Base-by-base conservation (phyloP, 2,113 vertebrate species). In the Cathartes aura region DNA sequence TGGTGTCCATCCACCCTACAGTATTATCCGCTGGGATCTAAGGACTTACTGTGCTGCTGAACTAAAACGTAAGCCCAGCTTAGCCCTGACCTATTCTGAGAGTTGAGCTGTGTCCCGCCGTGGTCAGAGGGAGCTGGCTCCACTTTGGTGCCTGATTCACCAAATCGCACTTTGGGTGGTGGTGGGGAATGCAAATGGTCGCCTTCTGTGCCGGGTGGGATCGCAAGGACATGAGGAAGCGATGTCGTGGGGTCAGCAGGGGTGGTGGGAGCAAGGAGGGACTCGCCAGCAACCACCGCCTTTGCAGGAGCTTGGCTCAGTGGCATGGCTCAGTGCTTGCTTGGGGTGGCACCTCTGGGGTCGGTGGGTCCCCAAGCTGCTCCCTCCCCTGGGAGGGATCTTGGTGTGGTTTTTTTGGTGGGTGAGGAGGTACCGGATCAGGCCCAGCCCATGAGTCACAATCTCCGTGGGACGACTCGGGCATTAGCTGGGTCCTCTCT, bases 1-100 rank as follows among this genome's bases (percentile, higher is more conserved):
- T 1, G 0, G 13, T 50, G 40, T 58, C 40, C 15, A 55, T 87
- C 20, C 0, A 0, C 43, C n/a, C 48, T 47, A 17, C 50, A 75
- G 23, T 18, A 11, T 38, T 47, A 40, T 68, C 85, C 5, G 7
- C 66, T 76, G 86, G n/a, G 55, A 43, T 63, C 66, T 32, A 21
- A 71, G 66, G 58, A 9, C 63, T 82, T 29, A 15, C 22, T 53
- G 63, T 24, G 55, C 4, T 59, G 6, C 72, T 86, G 79, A 47
- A 52, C 56, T 81, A 45, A 73, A 90, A 66, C 36, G 34, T 38
- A 62, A 83, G 87, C 78, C 62, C 55, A 59, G 40, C 19, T 90
- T 78, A 55, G 27, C 88, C 30, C 16, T 67, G 60, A 68, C 53
- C 38, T n/a, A 40, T 82, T 60, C n/a, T 30, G 81, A 67, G 86